phyloP scores from a whole-genome alignment of 2,888 invertebrate genomes.

The Nebria brevicollis region DNA sequence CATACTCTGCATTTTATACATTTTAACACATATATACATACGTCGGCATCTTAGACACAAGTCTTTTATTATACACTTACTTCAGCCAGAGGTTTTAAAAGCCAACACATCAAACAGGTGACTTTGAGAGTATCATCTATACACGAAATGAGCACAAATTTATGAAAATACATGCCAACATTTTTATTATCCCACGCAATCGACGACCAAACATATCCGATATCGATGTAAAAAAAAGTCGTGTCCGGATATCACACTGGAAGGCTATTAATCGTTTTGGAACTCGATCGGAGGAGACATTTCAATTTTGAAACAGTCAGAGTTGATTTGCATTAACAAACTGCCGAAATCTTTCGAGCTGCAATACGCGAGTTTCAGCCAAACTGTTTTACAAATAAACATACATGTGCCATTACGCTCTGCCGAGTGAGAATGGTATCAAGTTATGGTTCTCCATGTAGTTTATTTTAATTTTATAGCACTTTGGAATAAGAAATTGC shows the following conservation, averaged over 20 bases:
- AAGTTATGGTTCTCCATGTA: slow-evolving; percentile 17
- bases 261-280: slow-evolving; percentile 31
- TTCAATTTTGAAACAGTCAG: slow-evolving; percentile 37
- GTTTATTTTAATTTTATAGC: slow-evolving; percentile 44
- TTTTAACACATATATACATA: background rate
- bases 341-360: slow-evolving; percentile 30
- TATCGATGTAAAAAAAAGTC: slow-evolving; percentile 44
- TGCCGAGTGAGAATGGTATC: background rate
- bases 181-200: slow-evolving; percentile 29
- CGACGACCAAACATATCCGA: slow-evolving; percentile 39
- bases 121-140: slow-evolving; percentile 35
- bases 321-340: slow-evolving; percentile 44
- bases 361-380: background rate
- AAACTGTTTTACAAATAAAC: background rate
- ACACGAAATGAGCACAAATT: slow-evolving; percentile 25
- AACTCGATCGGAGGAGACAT: slow-evolving; percentile 38
- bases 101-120: background rate
- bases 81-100: background rate
- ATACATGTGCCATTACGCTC: background rate
- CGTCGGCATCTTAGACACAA: background rate
- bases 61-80: background rate
- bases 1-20: background rate
- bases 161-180: slow-evolving; percentile 41
- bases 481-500: slow-evolving; percentile 30
- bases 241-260: slow-evolving; percentile 34